These are phyloP conservation scores for Tribolium madens DNA, from an alignment of 1,140 invertebrate species.

Conservation along the genomic window DNA sequence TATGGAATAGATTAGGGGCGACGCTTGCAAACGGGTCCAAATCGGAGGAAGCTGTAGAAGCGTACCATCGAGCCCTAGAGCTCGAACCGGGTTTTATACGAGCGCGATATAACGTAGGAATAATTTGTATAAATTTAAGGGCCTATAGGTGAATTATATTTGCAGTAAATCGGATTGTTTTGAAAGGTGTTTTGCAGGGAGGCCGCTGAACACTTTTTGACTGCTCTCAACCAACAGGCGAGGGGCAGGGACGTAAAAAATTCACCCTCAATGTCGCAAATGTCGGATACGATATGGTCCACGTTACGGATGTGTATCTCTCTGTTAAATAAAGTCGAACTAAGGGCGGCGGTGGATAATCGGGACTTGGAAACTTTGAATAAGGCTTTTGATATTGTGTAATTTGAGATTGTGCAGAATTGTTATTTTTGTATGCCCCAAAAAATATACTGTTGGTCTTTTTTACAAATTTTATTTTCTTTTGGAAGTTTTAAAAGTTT, in stretches of 20 bases:
- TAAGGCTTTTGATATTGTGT: conserved; percentile 69
- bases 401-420: conserved; percentile 32
- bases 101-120: conserved; percentile 97
- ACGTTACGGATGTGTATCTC: conserved; percentile 92
- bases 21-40: conserved; percentile 95
- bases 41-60: conserved; percentile 95
- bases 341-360: conserved; percentile 81
- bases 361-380: conserved; percentile 76
- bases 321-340: conserved; percentile 85
- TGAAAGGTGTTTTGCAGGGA: conserved; percentile 73
- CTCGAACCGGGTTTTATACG: conserved; percentile 96
- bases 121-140: conserved; percentile 96
- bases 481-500: too few species aligned
- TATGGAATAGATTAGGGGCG: conserved; percentile 98
- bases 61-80: conserved; percentile 92
- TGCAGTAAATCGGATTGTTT: neutral
- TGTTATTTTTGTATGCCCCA: conserved; percentile 32
- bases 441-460: conserved; percentile 21
- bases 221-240: conserved; percentile 92
- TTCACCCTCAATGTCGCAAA: conserved; percentile 70
- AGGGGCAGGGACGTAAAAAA: conserved; percentile 74
- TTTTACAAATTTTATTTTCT: conserved; percentile 11
- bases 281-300: conserved; percentile 96
- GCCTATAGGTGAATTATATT: conserved; percentile 80
- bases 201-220: conserved; percentile 95